A percentile compares a stretch with the other conserved stretches of the same genome.
Conservation (phyloP, 2,113 vertebrate species). For the Coryphaenoides rupestris region DNA sequence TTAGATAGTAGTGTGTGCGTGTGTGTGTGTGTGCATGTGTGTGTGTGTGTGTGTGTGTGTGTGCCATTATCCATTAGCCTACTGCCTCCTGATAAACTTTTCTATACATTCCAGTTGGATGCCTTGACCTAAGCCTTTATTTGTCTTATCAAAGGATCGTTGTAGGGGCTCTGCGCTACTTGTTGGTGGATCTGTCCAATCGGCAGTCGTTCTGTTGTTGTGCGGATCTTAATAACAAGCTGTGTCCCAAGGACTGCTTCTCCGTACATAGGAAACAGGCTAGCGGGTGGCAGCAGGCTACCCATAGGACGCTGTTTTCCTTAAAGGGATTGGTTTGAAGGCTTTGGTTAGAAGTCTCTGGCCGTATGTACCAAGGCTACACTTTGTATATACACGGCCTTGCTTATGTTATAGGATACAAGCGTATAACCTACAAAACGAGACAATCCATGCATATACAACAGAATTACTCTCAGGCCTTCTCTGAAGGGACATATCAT, state of each 20-base stretch:
- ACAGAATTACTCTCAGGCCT: conserved; percentile 68
- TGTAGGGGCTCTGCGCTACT: conserved; percentile 26
- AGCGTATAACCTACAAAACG: conserved; percentile 48
- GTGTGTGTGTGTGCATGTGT: no score
- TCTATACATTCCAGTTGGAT: conserved; percentile 75
- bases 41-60: no score
- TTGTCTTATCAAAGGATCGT: conserved; percentile 23
- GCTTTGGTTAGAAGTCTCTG: conserved; percentile 31
- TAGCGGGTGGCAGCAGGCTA: background rate
- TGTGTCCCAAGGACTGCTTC: no score
- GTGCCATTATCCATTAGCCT: conserved; percentile 32
- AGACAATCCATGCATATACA: conserved; percentile 70
- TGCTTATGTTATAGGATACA: conserved; percentile 54
- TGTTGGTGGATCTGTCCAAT: conserved; percentile 8
- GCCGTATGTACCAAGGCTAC: conserved; percentile 36
- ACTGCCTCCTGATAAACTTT: conserved; percentile 62
- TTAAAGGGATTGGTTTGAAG: conserved; percentile 25
- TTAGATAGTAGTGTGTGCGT: conserved; percentile 29
- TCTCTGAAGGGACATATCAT: conserved; percentile 57
- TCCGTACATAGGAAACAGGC: background rate
- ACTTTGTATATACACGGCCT: conserved; percentile 58
- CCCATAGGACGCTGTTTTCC: no score
- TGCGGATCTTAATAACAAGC: conserved; percentile 4
- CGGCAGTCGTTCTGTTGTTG: conserved; percentile 3
- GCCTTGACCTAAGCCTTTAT: conserved; percentile 60